Evolutionary conservation across 2,888 invertebrate genomes (phyloP).

Genomic region (Drepanosiphum platanoidis): DNA sequence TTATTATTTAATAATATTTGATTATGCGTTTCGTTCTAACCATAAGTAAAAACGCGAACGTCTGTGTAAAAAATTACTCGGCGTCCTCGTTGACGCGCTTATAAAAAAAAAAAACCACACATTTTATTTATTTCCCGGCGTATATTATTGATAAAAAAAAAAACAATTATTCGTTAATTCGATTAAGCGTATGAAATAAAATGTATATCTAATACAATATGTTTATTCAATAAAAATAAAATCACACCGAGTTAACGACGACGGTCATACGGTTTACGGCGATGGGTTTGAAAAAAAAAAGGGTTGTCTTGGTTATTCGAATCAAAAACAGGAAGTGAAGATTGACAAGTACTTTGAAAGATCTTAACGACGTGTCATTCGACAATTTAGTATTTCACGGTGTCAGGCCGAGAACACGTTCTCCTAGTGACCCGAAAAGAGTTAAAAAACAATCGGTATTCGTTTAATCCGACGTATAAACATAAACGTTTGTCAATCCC

Average conservation of each 20-base stretch:
- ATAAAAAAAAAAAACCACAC: background rate
- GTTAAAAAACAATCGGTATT: conserved; percentile 13
- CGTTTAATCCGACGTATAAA: background rate
- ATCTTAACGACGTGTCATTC: conserved; percentile 44
- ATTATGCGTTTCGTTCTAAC: background rate
- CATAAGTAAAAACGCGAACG: background rate
- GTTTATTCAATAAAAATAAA: background rate
- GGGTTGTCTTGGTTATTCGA: conserved; percentile 36
- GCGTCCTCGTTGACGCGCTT: background rate
- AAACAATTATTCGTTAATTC: background rate
- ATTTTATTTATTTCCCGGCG: background rate
- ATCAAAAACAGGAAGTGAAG: conserved; percentile 58
- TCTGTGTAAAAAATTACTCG: background rate
- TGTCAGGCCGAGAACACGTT: background rate
- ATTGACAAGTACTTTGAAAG: conserved; percentile 49
- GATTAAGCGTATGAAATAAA: background rate
- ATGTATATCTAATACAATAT: background rate
- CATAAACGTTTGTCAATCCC: background rate
- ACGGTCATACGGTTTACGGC: background rate
- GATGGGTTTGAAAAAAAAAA: background rate
- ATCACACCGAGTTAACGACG: background rate
- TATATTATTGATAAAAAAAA: background rate
- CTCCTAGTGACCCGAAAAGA: background rate
- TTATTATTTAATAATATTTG: background rate
- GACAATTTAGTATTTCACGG: conserved; percentile 11